A percentile compares a stretch with the other conserved stretches of the same genome.
Evolutionary conservation across 2,888 invertebrate genomes (phyloP).

Genomic region (Carterocephalus palaemon): DNA sequence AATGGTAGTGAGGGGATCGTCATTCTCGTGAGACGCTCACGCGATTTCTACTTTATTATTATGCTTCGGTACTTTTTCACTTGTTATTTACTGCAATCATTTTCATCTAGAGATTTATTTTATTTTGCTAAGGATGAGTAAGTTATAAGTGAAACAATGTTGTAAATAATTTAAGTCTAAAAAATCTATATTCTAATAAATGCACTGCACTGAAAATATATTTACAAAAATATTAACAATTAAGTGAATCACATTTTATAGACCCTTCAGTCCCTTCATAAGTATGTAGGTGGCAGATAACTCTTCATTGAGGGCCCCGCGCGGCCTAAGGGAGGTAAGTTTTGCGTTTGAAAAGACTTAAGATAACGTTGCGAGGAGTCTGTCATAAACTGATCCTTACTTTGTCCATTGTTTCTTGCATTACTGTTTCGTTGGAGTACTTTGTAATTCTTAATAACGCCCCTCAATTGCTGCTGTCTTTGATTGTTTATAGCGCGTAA

Average conservation of each 20-base stretch:
- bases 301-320: conserved; percentile 69
- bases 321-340: conserved; percentile 64
- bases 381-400: conserved; percentile 43
- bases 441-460: conserved; percentile 69
- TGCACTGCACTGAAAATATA: conserved; percentile 50
- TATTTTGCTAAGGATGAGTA: conserved; percentile 2
- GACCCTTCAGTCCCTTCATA: conserved; percentile 40
- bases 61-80: conserved; percentile 35
- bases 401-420: conserved; percentile 41
- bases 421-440: conserved; percentile 61
- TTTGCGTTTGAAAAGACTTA: conserved; percentile 44
- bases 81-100: conserved; percentile 24
- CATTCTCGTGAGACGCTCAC: conserved; percentile 42
- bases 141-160: not conserved
- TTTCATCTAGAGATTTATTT: not conserved
- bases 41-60: conserved; percentile 53
- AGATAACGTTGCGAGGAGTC: conserved; percentile 50
- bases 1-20: conserved; percentile 48
- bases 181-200: conserved; percentile 53
- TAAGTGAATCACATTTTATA: conserved; percentile 52
- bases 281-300: conserved; percentile 64
- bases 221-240: conserved; percentile 47
- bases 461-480: conserved; percentile 55
- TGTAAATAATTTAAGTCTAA: conserved; percentile 28
- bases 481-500: conserved; percentile 42